phyloP scores from a whole-genome alignment of 2,113 vertebrate genomes.

The Oryzias woworae region DNA sequence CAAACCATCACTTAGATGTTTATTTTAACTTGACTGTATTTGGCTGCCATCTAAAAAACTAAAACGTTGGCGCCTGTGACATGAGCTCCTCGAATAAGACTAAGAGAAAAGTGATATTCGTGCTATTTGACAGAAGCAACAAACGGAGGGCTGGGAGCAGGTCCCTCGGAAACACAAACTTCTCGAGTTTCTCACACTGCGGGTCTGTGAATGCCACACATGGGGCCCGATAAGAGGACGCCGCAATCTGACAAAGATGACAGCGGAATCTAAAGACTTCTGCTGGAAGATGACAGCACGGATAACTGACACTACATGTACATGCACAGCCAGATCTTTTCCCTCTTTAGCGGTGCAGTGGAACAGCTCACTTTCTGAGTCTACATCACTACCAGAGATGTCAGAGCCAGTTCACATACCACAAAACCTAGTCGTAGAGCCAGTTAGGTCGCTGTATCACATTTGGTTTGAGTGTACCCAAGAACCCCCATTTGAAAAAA shows the following conservation, averaged over 20 bases:
- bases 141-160: slow-evolving; percentile 39
- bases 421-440: neutral
- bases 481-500: too few species aligned
- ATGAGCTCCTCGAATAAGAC: slow-evolving; percentile 54
- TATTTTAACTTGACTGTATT: slow-evolving; percentile 81
- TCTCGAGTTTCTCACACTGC: slow-evolving; percentile 37
- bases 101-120: slow-evolving; percentile 55
- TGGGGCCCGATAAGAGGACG: slow-evolving; percentile 41
- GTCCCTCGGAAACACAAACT: slow-evolving; percentile 37
- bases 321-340: neutral
- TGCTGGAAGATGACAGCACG: slow-evolving; percentile 20
- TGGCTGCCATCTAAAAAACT: slow-evolving; percentile 68
- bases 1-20: slow-evolving; percentile 79
- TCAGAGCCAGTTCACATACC: slow-evolving; percentile 23
- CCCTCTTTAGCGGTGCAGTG: neutral
- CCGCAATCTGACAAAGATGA: slow-evolving; percentile 46
- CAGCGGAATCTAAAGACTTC: slow-evolving; percentile 38
- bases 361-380: slow-evolving; percentile 2
- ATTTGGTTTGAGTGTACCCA: too few species aligned
- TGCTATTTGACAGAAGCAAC: slow-evolving; percentile 43
- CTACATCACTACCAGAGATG: slow-evolving; percentile 2
- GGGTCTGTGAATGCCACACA: slow-evolving; percentile 55
- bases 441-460: too few species aligned
- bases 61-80: slow-evolving; percentile 63
- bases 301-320: slow-evolving; percentile 41